phyloP scores from a whole-genome alignment of 2,888 invertebrate genomes.

The Coelopa pilipes region DNA sequence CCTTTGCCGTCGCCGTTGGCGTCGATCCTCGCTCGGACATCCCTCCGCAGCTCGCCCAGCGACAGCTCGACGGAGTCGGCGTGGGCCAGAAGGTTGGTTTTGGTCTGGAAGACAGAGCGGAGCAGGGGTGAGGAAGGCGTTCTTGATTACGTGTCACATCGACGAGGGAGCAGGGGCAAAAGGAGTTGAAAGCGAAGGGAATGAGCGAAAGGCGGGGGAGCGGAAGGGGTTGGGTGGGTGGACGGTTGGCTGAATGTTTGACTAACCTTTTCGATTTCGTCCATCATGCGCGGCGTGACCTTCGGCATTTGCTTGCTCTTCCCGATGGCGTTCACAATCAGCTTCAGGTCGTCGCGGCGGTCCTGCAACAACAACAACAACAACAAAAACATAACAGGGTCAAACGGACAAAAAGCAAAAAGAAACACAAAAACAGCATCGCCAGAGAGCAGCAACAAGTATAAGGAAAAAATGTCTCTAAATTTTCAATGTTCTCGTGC shows the following conservation, averaged over 20 bases:
- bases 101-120: conserved; percentile 55
- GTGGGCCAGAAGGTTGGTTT: conserved; percentile 63
- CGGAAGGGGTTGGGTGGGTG: background rate
- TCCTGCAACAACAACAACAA: conserved; percentile 49
- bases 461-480: background rate
- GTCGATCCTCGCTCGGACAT: conserved; percentile 44
- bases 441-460: background rate
- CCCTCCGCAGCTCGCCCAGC: conserved; percentile 57
- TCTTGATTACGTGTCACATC: background rate
- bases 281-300: conserved; percentile 62
- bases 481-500: too few species aligned
- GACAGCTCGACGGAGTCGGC: conserved; percentile 63
- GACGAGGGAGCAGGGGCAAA: too few species aligned
- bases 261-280: conserved; percentile 63
- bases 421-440: conserved; percentile 34
- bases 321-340: conserved; percentile 63
- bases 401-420: too few species aligned
- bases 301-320: conserved; percentile 62
- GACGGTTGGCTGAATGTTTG: background rate
- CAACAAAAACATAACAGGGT: conserved; percentile 33
- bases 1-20: conserved; percentile 50
- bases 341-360: conserved; percentile 64
- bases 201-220: background rate
- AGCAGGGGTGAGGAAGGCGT: conserved; percentile 20
- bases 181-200: too few species aligned